phyloP scores from a whole-genome alignment of 2,888 invertebrate species.

The Colostygia pectinataria region DNA sequence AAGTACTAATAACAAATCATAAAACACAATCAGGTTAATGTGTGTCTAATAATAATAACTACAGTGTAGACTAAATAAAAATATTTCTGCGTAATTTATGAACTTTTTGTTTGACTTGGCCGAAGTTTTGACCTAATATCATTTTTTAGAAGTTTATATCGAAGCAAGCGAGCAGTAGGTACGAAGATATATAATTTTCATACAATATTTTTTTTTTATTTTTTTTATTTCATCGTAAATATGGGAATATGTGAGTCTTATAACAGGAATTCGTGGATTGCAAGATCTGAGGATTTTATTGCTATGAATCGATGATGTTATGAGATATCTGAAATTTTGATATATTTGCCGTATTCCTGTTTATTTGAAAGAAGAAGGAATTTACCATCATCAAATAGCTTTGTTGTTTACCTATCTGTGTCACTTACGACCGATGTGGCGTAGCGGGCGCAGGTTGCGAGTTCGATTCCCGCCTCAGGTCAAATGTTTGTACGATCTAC shows the following conservation, averaged over 20 bases:
- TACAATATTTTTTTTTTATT: too few relatives aligned
- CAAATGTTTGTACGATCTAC: too few relatives aligned
- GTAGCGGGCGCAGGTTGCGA: too few relatives aligned
- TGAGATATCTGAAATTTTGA: not conserved
- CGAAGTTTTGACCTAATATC: slow-evolving; percentile 19
- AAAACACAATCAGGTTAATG: slow-evolving; percentile 8
- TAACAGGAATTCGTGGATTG: slow-evolving; percentile 12
- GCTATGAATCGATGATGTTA: slow-evolving; percentile 1
- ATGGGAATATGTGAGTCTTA: slow-evolving; percentile 21
- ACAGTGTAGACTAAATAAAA: slow-evolving; percentile 7
- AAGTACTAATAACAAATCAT: slow-evolving; percentile 3
- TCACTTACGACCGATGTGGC: too few relatives aligned
- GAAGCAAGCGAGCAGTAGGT: slow-evolving; percentile 45
- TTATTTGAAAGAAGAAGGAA: not conserved
- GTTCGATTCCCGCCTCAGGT: too few relatives aligned
- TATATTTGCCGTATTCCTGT: not conserved
- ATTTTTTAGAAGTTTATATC: slow-evolving; percentile 25
- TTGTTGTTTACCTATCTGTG: not conserved
- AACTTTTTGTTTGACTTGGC: slow-evolving; percentile 24
- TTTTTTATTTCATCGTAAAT: slow-evolving; percentile 47
- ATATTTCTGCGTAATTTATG: slow-evolving; percentile 12
- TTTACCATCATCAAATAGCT: too few relatives aligned
- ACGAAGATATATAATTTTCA: too few relatives aligned
- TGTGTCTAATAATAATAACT: not conserved
- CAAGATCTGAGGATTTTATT: slow-evolving; percentile 1